These are phyloP conservation scores for Leptosomus discolor DNA, from an alignment of 2,113 vertebrate species.

Conservation along the genomic window DNA sequence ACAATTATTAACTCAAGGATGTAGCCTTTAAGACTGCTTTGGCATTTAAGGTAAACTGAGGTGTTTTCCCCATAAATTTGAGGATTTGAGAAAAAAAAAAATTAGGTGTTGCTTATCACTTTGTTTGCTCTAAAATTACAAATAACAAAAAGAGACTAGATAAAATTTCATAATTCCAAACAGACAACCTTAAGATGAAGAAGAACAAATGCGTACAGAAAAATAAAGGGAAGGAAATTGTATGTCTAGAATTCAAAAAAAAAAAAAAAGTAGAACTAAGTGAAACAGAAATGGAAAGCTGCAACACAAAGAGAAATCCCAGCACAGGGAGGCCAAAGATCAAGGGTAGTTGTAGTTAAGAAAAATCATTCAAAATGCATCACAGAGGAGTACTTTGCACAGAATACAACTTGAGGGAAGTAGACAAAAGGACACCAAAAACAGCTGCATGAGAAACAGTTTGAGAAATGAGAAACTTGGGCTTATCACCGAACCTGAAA, in stretches of 20 bases:
- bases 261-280: background rate
- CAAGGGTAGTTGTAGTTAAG: background rate
- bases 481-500: background rate
- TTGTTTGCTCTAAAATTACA: background rate
- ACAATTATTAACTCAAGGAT: background rate
- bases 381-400: background rate
- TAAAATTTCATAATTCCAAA: background rate
- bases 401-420: background rate
- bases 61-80: background rate
- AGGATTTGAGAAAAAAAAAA: background rate
- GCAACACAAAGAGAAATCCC: background rate
- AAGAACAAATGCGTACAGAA: background rate
- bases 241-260: background rate
- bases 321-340: background rate
- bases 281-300: background rate
- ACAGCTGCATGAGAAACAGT: background rate
- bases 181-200: background rate
- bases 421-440: background rate
- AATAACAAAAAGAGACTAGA: background rate
- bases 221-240: background rate
- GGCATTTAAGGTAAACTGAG: background rate
- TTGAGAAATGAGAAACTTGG: background rate
- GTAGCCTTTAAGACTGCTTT: background rate
- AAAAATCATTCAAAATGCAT: background rate
- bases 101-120: background rate